phyloP scores from a whole-genome alignment of 2,113 vertebrate genomes.

The Dicaeum eximium region DNA sequence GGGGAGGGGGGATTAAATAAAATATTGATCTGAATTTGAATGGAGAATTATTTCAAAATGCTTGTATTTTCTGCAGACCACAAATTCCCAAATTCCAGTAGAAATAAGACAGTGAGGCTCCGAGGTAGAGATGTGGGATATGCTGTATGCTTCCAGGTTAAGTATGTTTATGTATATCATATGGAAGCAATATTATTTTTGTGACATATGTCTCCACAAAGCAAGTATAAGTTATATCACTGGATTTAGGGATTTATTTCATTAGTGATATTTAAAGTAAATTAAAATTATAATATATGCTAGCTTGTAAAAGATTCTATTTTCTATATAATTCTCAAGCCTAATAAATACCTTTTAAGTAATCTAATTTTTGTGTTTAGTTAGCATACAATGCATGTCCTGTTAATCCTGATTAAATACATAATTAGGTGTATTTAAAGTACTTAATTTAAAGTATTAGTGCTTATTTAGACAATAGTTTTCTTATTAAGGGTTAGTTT shows the following conservation, averaged over 20 bases:
- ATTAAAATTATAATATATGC: not conserved
- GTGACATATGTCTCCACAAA: not conserved
- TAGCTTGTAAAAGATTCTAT: not conserved
- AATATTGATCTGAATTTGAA: not conserved
- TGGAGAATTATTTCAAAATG: not conserved
- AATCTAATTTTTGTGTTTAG: conserved; percentile 3
- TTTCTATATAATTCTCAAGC: not conserved
- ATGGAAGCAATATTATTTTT: not conserved
- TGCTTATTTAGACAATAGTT: conserved; percentile 58
- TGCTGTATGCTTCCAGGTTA: not conserved
- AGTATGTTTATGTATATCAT: not conserved
- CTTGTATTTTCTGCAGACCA: not conserved
- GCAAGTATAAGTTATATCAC: not conserved
- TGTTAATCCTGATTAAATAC: conserved; percentile 46
- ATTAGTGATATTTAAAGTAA: not conserved
- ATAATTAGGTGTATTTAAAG: conserved; percentile 56
- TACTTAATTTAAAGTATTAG: conserved; percentile 46
- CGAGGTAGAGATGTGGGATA: not conserved
- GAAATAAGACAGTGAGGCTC: not conserved
- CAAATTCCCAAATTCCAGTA: not conserved
- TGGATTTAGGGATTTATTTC: not conserved
- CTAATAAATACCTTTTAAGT: not conserved
- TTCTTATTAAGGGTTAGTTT: conserved; percentile 52
- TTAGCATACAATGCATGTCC: conserved; percentile 18
- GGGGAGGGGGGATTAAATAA: not conserved